These are phyloP conservation scores for Trichacis sp. DNA, from an alignment of 2,888 invertebrate species.

Conservation along the genomic window DNA sequence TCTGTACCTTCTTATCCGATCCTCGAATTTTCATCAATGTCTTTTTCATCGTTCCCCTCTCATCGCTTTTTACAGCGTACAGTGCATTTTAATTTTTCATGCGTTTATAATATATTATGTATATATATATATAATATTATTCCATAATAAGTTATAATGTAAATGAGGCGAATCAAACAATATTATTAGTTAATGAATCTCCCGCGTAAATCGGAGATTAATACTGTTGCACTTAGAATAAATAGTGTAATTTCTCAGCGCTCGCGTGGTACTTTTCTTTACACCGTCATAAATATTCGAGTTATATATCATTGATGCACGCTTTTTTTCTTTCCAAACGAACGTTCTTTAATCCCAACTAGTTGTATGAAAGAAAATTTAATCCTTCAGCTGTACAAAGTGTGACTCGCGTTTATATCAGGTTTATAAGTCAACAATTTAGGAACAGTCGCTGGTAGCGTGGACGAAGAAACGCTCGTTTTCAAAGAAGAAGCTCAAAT, in stretches of 20 bases:
- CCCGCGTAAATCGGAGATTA: slow-evolving; percentile 52
- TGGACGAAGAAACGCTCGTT: slow-evolving; percentile 20
- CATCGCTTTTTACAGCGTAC: slow-evolving; percentile 20
- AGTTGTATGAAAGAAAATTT: neutral
- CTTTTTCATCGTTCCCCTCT: neutral
- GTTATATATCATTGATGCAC: slow-evolving; percentile 12
- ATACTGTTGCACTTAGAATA: slow-evolving; percentile 62
- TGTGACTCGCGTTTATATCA: slow-evolving; percentile 7
- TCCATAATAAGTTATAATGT: slow-evolving; percentile 47
- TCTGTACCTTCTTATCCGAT: slow-evolving; percentile 6
- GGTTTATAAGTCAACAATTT: slow-evolving; percentile 12
- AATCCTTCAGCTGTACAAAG: neutral
- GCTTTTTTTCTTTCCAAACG: neutral
- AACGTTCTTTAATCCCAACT: too few species aligned
- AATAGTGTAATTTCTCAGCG: slow-evolving; percentile 48
- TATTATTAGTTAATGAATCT: slow-evolving; percentile 46
- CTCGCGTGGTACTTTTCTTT: slow-evolving; percentile 12
- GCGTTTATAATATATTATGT: slow-evolving; percentile 40
- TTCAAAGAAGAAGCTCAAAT: slow-evolving; percentile 28
- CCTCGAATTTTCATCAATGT: slow-evolving; percentile 19
- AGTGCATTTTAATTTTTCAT: slow-evolving; percentile 25
- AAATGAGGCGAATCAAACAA: slow-evolving; percentile 37
- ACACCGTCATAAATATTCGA: slow-evolving; percentile 14
- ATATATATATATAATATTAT: slow-evolving; percentile 40
- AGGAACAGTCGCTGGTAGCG: slow-evolving; percentile 11